These are phyloP conservation scores for Camponotus vicinus DNA, from an alignment of 1,140 invertebrate species.

Conservation along the genomic window DNA sequence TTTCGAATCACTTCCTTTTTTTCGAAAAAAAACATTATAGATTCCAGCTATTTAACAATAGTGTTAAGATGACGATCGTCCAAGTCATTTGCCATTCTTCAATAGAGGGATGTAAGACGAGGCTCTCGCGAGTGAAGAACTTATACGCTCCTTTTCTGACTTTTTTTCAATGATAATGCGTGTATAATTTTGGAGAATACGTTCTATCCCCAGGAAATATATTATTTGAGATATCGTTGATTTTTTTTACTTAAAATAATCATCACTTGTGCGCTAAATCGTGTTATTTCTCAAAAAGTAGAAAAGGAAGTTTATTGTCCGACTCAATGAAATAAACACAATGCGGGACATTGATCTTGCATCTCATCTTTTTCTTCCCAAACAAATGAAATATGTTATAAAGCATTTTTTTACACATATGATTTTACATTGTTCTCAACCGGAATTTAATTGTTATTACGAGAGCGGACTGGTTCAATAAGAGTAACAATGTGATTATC, in stretches of 20 bases:
- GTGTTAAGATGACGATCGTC: conserved; percentile 31
- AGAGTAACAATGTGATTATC: not conserved
- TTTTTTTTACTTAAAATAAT: conserved; percentile 34
- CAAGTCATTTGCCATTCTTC: not conserved
- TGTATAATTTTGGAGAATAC: not conserved
- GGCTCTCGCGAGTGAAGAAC: conserved; percentile 15
- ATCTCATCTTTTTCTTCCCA: not conserved
- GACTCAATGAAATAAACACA: not conserved
- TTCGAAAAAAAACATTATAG: not conserved
- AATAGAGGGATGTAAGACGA: not conserved
- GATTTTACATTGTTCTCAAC: conserved; percentile 43
- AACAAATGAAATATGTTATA: conserved; percentile 6
- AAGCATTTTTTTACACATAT: conserved; percentile 26
- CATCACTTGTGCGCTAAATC: not conserved
- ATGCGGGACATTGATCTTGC: not conserved
- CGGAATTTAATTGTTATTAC: conserved; percentile 1
- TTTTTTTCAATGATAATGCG: conserved; percentile 5
- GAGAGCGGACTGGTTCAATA: not conserved
- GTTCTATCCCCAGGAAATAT: not conserved
- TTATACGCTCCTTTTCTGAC: conserved; percentile 7
- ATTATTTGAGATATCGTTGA: not conserved
- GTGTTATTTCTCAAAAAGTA: not conserved
- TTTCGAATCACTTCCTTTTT: not conserved
- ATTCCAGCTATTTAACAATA: not conserved
- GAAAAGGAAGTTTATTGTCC: not conserved